Evolutionary conservation across 2,797 vertebrate species (phyloP).

Genomic region (Esox lucius): DNA sequence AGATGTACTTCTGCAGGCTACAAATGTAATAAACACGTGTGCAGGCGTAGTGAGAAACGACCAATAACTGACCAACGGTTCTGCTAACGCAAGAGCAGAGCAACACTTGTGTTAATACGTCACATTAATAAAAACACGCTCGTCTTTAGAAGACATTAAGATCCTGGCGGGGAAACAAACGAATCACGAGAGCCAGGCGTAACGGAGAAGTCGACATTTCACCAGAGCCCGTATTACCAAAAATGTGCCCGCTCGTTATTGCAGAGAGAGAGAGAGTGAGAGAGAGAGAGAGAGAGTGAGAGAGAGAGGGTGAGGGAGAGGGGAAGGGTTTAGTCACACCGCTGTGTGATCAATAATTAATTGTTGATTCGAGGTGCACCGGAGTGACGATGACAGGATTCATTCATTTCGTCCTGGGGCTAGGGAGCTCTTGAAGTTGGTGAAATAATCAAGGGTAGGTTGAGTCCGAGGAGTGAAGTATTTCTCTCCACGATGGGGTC

Average conservation of each 20-base stretch:
- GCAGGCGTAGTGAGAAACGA: not conserved
- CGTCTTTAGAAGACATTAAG: not conserved
- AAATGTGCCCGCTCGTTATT: constrained; percentile 17
- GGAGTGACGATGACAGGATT: constrained; percentile 43
- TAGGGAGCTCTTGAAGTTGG: constrained; percentile 35
- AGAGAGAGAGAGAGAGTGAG: constrained; percentile 1
- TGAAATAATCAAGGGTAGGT: constrained; percentile 33
- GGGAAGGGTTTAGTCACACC: constrained; percentile 14
- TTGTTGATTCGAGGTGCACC: constrained; percentile 42
- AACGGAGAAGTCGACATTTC: not conserved
- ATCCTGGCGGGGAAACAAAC: not conserved
- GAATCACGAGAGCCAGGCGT: not conserved
- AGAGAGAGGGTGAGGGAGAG: no score
- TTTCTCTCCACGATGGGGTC: constrained; percentile 35
- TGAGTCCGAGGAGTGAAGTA: constrained; percentile 25
- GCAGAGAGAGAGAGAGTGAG: constrained; percentile 1
- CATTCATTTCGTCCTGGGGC: constrained; percentile 43
- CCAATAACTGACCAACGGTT: not conserved
- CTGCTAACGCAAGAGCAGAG: not conserved
- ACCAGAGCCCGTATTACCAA: not conserved
- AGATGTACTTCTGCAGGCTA: constrained; percentile 1
- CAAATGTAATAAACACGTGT: not conserved
- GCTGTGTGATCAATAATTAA: constrained; percentile 43
- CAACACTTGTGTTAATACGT: not conserved
- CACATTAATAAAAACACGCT: not conserved